These are phyloP conservation scores for Chrysoperla carnea DNA, from an alignment of 1,140 invertebrate species.

Conservation along the genomic window DNA sequence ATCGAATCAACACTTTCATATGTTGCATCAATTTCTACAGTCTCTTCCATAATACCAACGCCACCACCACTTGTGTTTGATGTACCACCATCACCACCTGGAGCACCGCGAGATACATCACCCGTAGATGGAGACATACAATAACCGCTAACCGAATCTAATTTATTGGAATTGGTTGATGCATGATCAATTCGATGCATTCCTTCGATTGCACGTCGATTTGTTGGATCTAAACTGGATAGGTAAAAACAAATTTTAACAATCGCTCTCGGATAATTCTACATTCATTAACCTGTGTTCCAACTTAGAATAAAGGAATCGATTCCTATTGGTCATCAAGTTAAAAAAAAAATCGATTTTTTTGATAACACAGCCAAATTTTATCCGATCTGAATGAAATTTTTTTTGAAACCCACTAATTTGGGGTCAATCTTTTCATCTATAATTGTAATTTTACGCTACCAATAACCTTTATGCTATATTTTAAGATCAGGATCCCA, in stretches of 20 bases:
- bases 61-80: conserved; percentile 10
- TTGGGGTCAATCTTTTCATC: too few relatives aligned
- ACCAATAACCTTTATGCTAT: too few relatives aligned
- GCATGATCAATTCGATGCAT: conserved; percentile 40
- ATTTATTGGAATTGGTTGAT: conserved; percentile 19
- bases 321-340: too few relatives aligned
- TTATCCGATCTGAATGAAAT: too few relatives aligned
- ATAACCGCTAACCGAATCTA: conserved; percentile 21
- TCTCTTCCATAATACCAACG: neutral
- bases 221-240: conserved; percentile 40
- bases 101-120: neutral
- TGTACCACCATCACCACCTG: neutral
- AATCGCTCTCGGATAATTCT: too few relatives aligned
- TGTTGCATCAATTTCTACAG: conserved; percentile 29
- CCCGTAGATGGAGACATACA: neutral
- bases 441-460: too few relatives aligned
- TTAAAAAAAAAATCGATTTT: too few relatives aligned
- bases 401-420: too few relatives aligned
- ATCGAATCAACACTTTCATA: conserved; percentile 34
- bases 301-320: too few relatives aligned
- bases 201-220: conserved; percentile 40
- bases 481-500: too few relatives aligned
- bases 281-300: too few relatives aligned
- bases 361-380: too few relatives aligned
- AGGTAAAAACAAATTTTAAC: conserved; percentile 6